phyloP scores from a whole-genome alignment of 2,797 vertebrate genomes.

The Lagodon rhomboides region DNA sequence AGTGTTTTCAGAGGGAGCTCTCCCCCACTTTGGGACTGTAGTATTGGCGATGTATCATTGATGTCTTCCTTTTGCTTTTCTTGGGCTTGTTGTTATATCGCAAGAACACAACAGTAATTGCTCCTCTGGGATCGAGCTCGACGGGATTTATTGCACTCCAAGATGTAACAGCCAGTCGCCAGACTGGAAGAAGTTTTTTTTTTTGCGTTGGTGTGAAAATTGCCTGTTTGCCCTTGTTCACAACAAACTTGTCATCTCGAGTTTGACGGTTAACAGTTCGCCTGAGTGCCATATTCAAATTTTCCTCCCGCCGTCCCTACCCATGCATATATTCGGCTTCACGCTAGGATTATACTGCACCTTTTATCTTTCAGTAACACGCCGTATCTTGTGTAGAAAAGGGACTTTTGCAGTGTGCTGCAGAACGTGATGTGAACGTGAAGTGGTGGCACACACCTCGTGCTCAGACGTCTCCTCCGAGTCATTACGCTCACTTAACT shows the following conservation, averaged over 20 bases:
- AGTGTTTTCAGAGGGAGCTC: slow-evolving; percentile 55
- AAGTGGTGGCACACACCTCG: slow-evolving; percentile 26
- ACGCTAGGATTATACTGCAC: slow-evolving; percentile 49
- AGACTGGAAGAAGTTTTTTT: slow-evolving; percentile 52
- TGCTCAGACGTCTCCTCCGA: slow-evolving; percentile 32
- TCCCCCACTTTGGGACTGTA: slow-evolving; percentile 10
- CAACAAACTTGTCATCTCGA: slow-evolving; percentile 70
- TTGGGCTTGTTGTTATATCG: slow-evolving; percentile 60
- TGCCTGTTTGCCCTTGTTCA: slow-evolving; percentile 64
- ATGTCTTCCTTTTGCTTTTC: slow-evolving; percentile 71
- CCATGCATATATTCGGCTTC: slow-evolving; percentile 54
- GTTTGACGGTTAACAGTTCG: slow-evolving; percentile 65
- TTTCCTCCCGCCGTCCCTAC: slow-evolving; percentile 33
- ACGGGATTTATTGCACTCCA: slow-evolving; percentile 63
- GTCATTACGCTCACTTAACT: slow-evolving; percentile 56
- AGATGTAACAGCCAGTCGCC: slow-evolving; percentile 61
- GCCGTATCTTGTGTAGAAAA: slow-evolving; percentile 44
- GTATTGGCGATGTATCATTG: slow-evolving; percentile 63
- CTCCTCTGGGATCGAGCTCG: slow-evolving; percentile 61
- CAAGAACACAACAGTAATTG: slow-evolving; percentile 72
- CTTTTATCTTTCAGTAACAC: slow-evolving; percentile 66
- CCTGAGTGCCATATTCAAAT: slow-evolving; percentile 62
- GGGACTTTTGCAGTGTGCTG: slow-evolving; percentile 41
- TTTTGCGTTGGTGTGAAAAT: slow-evolving; percentile 61
- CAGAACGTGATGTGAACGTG: slow-evolving; percentile 59